Percentiles rank a stretch among this genome's conserved stretches.
Conservation (phyloP, 2,113 vertebrate genomes). For the Pseudopipra pipra region DNA sequence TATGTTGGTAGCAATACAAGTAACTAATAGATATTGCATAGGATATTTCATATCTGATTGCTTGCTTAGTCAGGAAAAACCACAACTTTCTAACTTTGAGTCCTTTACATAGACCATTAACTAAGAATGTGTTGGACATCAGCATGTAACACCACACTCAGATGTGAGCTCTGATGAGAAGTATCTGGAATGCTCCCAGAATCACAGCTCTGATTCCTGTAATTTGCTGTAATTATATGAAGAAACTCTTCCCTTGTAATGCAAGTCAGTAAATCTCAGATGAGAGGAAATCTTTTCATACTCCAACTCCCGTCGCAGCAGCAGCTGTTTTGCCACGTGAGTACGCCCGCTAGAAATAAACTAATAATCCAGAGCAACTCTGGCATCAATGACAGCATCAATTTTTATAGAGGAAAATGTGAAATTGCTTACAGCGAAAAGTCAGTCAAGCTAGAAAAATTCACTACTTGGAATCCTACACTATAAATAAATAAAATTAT, state of each 20-base stretch:
- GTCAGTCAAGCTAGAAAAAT: background rate
- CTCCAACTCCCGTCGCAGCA: background rate
- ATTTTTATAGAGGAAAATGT: background rate
- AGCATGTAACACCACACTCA: background rate
- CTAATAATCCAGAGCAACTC: background rate
- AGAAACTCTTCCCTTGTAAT: background rate
- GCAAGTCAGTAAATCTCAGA: background rate
- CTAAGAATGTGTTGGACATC: background rate
- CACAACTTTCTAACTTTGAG: background rate
- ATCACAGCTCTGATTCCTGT: fast-evolving
- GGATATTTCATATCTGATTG: background rate
- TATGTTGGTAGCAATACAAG: background rate
- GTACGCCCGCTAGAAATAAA: background rate
- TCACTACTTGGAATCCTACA: background rate
- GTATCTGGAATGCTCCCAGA: background rate
- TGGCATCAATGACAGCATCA: constrained; percentile 1
- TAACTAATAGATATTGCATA: background rate
- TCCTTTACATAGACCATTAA: background rate
- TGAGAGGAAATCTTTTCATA: background rate
- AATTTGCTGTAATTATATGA: background rate
- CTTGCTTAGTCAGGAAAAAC: background rate
- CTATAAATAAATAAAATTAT: background rate
- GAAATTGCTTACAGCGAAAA: background rate
- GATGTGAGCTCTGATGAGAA: background rate
- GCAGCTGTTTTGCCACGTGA: constrained; percentile 15